These are phyloP conservation scores for Aplodontia rufa DNA, from an alignment of 2,113 vertebrate genomes.

Conservation along the genomic window DNA sequence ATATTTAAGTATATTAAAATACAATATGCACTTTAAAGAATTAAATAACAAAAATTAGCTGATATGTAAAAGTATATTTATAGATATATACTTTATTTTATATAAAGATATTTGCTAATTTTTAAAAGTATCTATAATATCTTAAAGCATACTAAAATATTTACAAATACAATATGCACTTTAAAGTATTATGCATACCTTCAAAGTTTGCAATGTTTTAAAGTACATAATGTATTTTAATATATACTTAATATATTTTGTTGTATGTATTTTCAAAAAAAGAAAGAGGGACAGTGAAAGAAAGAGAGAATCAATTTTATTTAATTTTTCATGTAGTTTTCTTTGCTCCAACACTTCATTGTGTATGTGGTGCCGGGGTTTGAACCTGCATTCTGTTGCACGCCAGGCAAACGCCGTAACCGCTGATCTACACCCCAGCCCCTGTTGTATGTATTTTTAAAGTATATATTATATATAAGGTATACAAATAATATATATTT, in stretches of 20 bases:
- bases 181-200: not conserved
- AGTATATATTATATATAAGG: not conserved
- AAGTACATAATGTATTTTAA: not conserved
- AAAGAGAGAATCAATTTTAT: no score
- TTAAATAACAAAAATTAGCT: not conserved
- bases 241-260: not conserved
- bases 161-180: not conserved
- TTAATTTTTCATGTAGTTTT: no score
- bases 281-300: no score
- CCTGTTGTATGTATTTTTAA: no score
- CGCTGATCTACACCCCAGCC: no score
- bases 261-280: not conserved
- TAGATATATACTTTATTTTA: not conserved
- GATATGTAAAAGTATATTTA: not conserved
- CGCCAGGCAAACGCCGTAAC: no score
- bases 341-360: no score
- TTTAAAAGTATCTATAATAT: not conserved
- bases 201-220: not conserved
- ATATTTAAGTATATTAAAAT: not conserved
- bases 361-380: no score
- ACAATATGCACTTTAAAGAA: not conserved
- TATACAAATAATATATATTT: not conserved
- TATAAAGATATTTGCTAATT: not conserved
- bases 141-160: not conserved
- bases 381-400: no score